These are phyloP conservation scores for Sebastes taczanowskii DNA, from an alignment of 2,797 vertebrate genomes.

Conservation along the genomic window DNA sequence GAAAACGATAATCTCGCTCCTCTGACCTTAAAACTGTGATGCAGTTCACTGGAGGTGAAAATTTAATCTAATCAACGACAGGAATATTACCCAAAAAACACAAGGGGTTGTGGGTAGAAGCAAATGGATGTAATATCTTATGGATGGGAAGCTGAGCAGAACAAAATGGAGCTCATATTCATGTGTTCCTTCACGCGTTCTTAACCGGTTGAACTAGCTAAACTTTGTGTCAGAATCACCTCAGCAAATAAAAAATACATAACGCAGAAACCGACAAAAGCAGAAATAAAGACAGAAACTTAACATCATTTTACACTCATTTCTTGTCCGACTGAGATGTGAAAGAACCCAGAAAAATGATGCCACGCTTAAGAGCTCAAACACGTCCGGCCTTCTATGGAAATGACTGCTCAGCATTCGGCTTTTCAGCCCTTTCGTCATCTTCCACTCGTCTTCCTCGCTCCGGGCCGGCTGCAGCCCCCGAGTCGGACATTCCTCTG, in stretches of 20 bases:
- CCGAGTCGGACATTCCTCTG: conserved; percentile 11
- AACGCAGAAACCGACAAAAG: background rate
- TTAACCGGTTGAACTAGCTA: background rate
- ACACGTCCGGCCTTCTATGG: background rate
- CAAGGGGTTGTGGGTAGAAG: conserved; percentile 22
- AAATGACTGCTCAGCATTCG: conserved; percentile 13
- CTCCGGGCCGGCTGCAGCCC: conserved; percentile 9
- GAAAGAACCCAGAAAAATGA: background rate
- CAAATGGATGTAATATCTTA: conserved; percentile 5
- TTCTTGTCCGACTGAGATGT: background rate
- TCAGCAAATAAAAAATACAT: background rate
- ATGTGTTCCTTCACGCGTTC: conserved; percentile 8
- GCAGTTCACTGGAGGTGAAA: conserved; percentile 27
- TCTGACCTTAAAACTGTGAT: background rate
- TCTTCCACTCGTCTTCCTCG: conserved; percentile 28
- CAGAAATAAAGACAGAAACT: background rate
- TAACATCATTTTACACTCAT: conserved; percentile 15
- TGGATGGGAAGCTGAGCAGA: conserved; percentile 29
- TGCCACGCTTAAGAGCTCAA: background rate
- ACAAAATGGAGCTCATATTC: conserved; percentile 10
- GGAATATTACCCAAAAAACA: conserved; percentile 18
- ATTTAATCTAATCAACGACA: conserved; percentile 3
- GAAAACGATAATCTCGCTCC: background rate
- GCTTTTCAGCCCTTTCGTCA: background rate
- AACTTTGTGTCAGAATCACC: conserved; percentile 10